These are phyloP conservation scores for Ptilodon capucinus DNA, from an alignment of 2,888 invertebrate species.

Conservation along the genomic window DNA sequence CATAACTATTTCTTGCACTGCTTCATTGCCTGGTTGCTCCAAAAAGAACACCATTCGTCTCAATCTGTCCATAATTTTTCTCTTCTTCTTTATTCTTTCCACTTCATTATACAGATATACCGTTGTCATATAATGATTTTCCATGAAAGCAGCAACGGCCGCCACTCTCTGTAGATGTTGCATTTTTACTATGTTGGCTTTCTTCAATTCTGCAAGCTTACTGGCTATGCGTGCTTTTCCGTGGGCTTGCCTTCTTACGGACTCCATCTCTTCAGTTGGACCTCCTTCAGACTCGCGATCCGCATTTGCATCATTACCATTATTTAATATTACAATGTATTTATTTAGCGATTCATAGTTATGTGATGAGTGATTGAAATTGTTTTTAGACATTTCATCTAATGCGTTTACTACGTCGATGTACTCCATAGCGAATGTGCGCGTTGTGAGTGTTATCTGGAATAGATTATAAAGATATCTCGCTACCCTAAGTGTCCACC, in stretches of 20 bases:
- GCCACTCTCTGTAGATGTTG: constrained; percentile 30
- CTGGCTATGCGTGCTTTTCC: not conserved
- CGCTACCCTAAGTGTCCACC: too few relatives aligned
- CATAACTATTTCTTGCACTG: constrained; percentile 26
- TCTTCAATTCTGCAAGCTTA: not conserved
- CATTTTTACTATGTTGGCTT: constrained; percentile 1
- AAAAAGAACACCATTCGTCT: constrained; percentile 44
- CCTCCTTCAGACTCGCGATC: not conserved
- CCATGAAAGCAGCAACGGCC: constrained; percentile 35
- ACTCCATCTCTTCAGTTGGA: not conserved
- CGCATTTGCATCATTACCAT: not conserved
- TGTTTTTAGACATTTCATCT: not conserved
- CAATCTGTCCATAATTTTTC: constrained; percentile 33
- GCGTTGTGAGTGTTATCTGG: not conserved
- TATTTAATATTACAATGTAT: not conserved
- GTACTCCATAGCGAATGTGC: not conserved
- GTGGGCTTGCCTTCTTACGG: not conserved
- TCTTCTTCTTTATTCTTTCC: constrained; percentile 33
- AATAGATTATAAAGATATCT: too few relatives aligned
- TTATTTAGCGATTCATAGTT: not conserved
- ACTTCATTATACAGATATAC: constrained; percentile 49
- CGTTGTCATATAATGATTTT: constrained; percentile 26
- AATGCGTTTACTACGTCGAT: not conserved
- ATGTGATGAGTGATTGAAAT: not conserved
- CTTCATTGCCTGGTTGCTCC: constrained; percentile 20